Base-by-base conservation (phyloP, 2,888 invertebrate genomes). In the Euplagia quadripunctaria region DNA sequence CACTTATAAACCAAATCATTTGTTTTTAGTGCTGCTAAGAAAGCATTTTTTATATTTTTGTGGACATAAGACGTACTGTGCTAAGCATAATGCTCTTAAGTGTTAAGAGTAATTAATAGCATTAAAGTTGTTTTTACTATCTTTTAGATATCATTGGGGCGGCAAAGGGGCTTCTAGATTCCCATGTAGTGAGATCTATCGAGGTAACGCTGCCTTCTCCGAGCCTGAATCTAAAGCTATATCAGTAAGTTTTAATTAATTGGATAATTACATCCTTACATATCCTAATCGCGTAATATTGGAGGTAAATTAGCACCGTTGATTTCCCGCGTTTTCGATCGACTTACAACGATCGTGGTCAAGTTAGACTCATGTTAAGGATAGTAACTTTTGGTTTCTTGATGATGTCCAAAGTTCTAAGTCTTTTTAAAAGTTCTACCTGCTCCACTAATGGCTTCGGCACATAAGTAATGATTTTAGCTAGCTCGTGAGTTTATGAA, bases 191-290 rank as follows among this genome's bases (percentile, higher is more conserved):
- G 98, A 99, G 83, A 98, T 97, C 4, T 99, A 97, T 90, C 97
- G 98, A 6, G 99, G 99, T 42, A 92, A 96, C n/a, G 95, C 96
- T 68, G 97, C 98, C 0, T 98, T 98, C 89, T 99, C 99, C 0
- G 99, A 99, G 91, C 98, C 98, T 0, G 99, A 99, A 94, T 97
- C 98, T 0, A 96, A 96, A 85, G 97, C 98, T 49, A 93, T 96
- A 68, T 89, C 92, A 61, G 96, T 96, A 89, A 91, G 93, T 90
- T 51, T 4, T 51, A 63, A 52, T 12, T 43, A 52, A 64, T 69
- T 55, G n/a, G 20, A 20, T 20, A 58, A 14, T n/a, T 20, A 20
- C 20, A 58, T 9, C 58, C 20, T n/a, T 11, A 55, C 17, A 55
- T n/a, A n/a, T n/a, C 8, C 9, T 52, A 6, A 52, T 17, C 2